These are phyloP conservation scores for Syrmaticus mikado DNA, from an alignment of 2,113 vertebrate species.

Conservation along the genomic window DNA sequence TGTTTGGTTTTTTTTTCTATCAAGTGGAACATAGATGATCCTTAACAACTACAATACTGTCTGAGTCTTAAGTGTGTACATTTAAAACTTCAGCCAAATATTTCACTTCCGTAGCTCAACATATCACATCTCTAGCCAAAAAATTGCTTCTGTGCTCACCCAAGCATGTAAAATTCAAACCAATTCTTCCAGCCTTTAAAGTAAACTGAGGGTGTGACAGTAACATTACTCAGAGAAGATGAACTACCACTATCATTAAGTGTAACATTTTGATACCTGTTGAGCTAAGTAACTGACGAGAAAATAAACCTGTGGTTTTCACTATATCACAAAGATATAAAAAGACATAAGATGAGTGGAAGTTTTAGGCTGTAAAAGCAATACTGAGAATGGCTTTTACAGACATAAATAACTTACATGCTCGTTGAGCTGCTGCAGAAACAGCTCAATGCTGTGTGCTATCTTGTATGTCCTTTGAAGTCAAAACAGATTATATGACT, in stretches of 20 bases:
- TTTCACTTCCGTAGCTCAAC: not conserved
- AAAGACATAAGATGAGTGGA: not conserved
- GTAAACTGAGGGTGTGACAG: not conserved
- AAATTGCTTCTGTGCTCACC: not conserved
- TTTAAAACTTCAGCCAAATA: not conserved
- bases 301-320: not conserved
- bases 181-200: not conserved
- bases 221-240: not conserved
- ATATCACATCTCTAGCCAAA: not conserved
- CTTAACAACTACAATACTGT: not conserved
- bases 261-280: not conserved
- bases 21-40: not conserved
- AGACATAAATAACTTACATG: not conserved
- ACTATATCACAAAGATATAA: not conserved
- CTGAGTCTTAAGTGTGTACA: not conserved
- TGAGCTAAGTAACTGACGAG: not conserved
- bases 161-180: not conserved
- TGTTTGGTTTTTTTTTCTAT: not conserved
- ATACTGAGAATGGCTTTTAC: not conserved
- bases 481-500: not conserved
- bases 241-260: not conserved
- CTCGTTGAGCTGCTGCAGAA: not conserved
- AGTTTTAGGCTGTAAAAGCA: constrained; percentile 2
- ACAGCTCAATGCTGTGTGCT: not conserved
- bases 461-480: not conserved